phyloP scores from a whole-genome alignment of 2,113 vertebrate genomes.

The Pandion haliaetus region DNA sequence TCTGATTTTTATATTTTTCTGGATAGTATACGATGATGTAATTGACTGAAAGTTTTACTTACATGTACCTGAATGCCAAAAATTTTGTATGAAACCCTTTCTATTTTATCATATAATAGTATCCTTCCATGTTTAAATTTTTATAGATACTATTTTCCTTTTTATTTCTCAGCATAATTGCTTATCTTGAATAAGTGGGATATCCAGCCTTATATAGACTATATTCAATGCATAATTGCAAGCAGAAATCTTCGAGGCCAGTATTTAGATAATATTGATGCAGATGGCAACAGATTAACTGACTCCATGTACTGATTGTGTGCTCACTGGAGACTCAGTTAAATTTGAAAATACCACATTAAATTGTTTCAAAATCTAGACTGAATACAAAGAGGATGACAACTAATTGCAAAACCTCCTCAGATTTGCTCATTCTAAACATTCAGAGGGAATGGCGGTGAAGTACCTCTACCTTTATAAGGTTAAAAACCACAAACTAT shows the following conservation, averaged over 20 bases:
- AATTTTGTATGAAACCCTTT: neutral
- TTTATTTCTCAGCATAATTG: neutral
- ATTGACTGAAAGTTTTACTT: neutral
- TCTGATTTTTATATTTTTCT: neutral
- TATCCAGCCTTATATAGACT: neutral
- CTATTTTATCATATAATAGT: neutral
- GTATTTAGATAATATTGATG: neutral
- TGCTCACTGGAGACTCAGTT: neutral
- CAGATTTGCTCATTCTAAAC: neutral
- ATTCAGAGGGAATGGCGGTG: neutral
- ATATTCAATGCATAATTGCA: neutral
- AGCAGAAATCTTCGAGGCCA: neutral
- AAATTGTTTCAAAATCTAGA: neutral
- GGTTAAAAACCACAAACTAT: neutral
- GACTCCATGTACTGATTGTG: neutral
- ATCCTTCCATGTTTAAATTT: neutral
- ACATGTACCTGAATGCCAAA: neutral
- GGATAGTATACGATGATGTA: neutral
- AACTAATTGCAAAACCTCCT: neutral
- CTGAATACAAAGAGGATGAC: neutral
- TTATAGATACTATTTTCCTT: neutral
- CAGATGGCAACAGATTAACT: neutral
- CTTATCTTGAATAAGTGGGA: neutral
- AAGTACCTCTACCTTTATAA: neutral
- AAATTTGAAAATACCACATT: neutral